Percentiles rank a stretch among this genome's conserved stretches.
These are phyloP conservation scores for Actinostola sp. DNA, from an alignment of 92 coral and sea anemone species.

Conservation along the genomic window DNA sequence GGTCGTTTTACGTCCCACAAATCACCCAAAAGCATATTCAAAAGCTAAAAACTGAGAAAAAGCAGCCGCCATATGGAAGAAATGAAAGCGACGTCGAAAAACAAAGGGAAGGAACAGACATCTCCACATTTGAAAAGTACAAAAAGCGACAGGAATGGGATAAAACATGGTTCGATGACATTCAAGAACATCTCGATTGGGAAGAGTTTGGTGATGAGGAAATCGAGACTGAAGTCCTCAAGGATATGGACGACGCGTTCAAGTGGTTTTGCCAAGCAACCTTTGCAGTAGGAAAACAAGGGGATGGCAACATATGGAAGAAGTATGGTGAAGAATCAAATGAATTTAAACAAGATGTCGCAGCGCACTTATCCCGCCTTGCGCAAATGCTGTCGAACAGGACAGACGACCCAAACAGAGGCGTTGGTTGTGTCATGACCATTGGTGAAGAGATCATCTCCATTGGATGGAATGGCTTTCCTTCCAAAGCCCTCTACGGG, in stretches of 20 bases:
- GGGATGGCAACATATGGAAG: not conserved
- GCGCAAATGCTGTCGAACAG: constrained; percentile 42
- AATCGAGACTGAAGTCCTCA: not conserved
- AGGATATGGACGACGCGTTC: constrained; percentile 6
- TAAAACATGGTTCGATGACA: not conserved
- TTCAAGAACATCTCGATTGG: not conserved
- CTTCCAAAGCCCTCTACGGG: constrained; percentile 43
- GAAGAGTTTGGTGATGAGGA: constrained; percentile 6
- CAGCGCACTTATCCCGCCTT: constrained; percentile 25
- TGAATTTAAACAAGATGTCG: not conserved
- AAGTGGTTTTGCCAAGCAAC: constrained; percentile 23
- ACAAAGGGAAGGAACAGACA: too few relatives aligned
- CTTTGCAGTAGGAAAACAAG: not conserved
- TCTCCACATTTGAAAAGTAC: too few relatives aligned
- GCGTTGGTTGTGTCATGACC: constrained; percentile 46
- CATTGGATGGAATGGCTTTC: constrained; percentile 59
- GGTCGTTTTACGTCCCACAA: constrained; percentile 21
- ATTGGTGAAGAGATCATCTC: constrained; percentile 30
- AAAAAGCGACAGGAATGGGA: not conserved
- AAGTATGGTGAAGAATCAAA: not conserved
- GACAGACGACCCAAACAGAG: constrained; percentile 46
- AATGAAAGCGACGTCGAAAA: not conserved
- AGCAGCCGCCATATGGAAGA: not conserved
- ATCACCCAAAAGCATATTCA: not conserved
- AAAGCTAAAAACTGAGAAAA: not conserved